Conservation (phyloP, 2,888 invertebrate species). For the Apamea crenata region DNA sequence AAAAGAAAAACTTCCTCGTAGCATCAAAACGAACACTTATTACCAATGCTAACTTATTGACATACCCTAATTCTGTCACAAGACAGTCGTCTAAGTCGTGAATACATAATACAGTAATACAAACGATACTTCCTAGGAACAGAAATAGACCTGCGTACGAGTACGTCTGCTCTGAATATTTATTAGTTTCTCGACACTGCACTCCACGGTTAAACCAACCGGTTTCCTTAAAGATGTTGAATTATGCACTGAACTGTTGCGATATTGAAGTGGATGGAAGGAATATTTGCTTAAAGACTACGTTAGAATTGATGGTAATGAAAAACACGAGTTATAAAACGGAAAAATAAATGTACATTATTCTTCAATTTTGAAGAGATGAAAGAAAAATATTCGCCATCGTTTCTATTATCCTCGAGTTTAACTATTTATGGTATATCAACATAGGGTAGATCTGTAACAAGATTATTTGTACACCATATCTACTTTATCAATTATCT, state of each 20-base stretch:
- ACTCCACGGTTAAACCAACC: constrained; percentile 46
- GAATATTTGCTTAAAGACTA: not conserved
- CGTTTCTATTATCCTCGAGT: not conserved
- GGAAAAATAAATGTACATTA: not conserved
- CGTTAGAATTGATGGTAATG: not conserved
- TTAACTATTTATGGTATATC: not conserved
- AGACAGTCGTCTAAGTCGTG: constrained; percentile 29
- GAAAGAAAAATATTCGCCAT: not conserved
- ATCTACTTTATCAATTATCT: not conserved
- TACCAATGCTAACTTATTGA: constrained; percentile 10
- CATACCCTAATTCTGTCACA: constrained; percentile 26
- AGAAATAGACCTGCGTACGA: constrained; percentile 67
- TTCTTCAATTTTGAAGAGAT: not conserved
- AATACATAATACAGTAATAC: constrained; percentile 61
- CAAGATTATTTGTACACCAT: not conserved
- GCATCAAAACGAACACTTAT: constrained; percentile 6
- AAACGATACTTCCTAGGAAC: constrained; percentile 72
- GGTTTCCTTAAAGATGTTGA: constrained; percentile 56
- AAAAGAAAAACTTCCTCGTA: constrained; percentile 23
- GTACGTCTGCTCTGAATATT: constrained; percentile 63
- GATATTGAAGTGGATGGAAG: constrained; percentile 17
- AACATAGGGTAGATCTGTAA: not conserved
- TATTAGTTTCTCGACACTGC: constrained; percentile 62
- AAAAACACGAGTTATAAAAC: not conserved
- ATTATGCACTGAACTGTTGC: constrained; percentile 45